These are phyloP conservation scores for Encarsia formosa DNA, from an alignment of 2,888 invertebrate genomes.

Conservation along the genomic window DNA sequence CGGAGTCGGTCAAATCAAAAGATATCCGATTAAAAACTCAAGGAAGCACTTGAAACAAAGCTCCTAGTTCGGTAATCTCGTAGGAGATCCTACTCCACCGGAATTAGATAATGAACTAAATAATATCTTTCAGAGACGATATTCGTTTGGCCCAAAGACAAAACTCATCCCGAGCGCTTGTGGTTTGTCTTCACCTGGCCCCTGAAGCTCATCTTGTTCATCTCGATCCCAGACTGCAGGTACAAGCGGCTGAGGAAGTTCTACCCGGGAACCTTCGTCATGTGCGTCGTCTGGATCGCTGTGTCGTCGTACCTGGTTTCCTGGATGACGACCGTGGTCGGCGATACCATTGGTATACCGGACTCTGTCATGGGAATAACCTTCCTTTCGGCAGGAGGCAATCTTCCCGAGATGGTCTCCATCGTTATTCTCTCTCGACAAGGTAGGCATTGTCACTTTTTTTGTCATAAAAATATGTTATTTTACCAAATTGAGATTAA, in stretches of 20 bases:
- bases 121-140: conserved; percentile 39
- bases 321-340: conserved; percentile 88
- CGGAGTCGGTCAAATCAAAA: too few relatives aligned
- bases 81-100: too few relatives aligned
- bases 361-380: conserved; percentile 90
- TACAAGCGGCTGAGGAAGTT: conserved; percentile 55
- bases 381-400: conserved; percentile 84
- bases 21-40: too few relatives aligned
- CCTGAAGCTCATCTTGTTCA: conserved; percentile 60
- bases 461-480: too few relatives aligned
- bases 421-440: conserved; percentile 80
- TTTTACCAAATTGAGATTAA: too few relatives aligned
- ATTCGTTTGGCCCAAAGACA: conserved; percentile 35
- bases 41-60: too few relatives aligned
- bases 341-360: conserved; percentile 74
- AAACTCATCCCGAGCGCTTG: conserved; percentile 41
- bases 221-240: conserved; percentile 69
- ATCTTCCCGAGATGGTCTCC: conserved; percentile 79
- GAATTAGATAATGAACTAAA: too few relatives aligned
- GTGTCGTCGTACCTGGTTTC: conserved; percentile 79
- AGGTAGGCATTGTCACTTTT: conserved; percentile 66
- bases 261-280: conserved; percentile 75
- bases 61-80: too few relatives aligned
- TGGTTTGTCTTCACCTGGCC: conserved; percentile 75
- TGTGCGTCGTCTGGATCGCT: conserved; percentile 86